Base-by-base conservation (phyloP, 2,797 vertebrate genomes). In the Protosalanx chinensis region DNA sequence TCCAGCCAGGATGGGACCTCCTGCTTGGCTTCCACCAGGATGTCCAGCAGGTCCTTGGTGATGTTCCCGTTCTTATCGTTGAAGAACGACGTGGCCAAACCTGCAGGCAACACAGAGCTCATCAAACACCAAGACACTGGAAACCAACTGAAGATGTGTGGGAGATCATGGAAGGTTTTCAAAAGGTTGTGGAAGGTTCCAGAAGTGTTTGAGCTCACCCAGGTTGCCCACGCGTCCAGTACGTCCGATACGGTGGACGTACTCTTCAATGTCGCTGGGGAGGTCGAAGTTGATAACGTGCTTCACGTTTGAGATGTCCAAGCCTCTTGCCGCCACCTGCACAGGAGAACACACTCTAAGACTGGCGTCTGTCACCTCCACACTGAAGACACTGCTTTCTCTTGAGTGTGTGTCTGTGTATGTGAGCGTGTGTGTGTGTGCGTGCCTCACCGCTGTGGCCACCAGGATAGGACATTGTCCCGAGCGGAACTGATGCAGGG, bases 221-320 rank as follows among this genome's bases (percentile, higher is more conserved):
- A 98, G 93, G 85, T 98, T 98, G 74, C 97, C 97, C 0, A 98
- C 96, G 80, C 96, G 93, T 35, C 96, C 96, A 1, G 96, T 98
- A 84, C 96, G 96, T 51, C 96, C 97, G 73, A 98, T 98, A 41
- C 97, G 94, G 87, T 98, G 96, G n/a, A 98, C 96, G 0, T 98
- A 98, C 83, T 98, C 97, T 78, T 98, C 97, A 49, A 98, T 98
- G 86, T 98, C 96, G 67, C 96, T 98, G 2, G 97, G 97, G 76
- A 98, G 91, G 83, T 98, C 97, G 1, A 98, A 98, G 88, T 98
- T 98, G 77, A 98, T 98, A 33, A 98, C 96, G 0, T 98, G 97
- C 73, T 98, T 98, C 67, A 98, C 96, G 49, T 98, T 97, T 85
- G 94, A 94, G 80, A 95, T 94, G 82, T 95, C 92, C 80, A 98